Evolutionary conservation across 2,113 vertebrate genomes (phyloP).

Genomic region (Sakesphorus luctuosus): DNA sequence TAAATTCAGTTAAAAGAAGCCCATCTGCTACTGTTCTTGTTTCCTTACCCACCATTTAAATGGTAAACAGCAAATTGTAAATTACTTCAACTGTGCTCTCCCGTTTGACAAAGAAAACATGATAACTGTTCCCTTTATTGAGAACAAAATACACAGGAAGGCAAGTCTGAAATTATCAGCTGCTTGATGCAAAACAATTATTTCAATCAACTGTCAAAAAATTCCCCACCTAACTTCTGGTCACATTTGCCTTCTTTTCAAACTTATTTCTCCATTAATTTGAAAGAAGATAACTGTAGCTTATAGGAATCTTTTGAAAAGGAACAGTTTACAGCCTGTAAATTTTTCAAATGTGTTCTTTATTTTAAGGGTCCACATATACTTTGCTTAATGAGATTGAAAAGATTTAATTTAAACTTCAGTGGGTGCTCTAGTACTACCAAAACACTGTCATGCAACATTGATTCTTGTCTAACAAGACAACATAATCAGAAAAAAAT

Average conservation of each 20-base stretch:
- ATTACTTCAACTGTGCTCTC: background rate
- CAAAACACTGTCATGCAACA: background rate
- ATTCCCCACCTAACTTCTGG: background rate
- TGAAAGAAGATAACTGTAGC: background rate
- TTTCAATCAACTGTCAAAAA: background rate
- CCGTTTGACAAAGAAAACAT: background rate
- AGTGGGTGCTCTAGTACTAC: background rate
- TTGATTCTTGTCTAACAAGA: background rate
- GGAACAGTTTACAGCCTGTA: background rate
- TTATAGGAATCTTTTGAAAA: background rate
- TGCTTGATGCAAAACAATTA: background rate
- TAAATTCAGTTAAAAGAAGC: background rate
- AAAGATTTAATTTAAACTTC: background rate
- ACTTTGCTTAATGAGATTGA: background rate
- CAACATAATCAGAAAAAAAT: background rate
- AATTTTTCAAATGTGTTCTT: background rate
- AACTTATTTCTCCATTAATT: background rate
- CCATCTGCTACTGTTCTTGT: slow-evolving; percentile 8
- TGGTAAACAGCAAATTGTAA: background rate
- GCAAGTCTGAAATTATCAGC: background rate
- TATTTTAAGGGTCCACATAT: background rate
- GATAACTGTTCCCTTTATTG: background rate
- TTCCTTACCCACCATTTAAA: background rate
- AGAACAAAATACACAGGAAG: background rate
- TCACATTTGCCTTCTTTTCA: background rate